phyloP scores from a whole-genome alignment of 2,113 vertebrate species.

The Arenaria interpres region DNA sequence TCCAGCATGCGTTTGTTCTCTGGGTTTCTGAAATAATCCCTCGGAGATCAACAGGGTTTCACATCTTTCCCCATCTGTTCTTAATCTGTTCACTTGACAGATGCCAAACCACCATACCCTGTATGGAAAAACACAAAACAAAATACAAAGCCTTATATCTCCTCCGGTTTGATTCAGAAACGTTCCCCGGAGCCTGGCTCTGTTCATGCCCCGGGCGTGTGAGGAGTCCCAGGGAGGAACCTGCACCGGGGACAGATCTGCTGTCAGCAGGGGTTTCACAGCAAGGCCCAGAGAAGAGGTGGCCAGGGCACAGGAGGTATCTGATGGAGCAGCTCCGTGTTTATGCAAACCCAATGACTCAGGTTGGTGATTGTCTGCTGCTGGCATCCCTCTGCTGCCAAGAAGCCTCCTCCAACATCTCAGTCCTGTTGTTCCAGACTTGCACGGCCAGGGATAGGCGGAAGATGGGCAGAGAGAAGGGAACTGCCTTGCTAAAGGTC shows the following conservation, averaged over 20 bases:
- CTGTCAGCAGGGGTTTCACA: neutral
- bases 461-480: neutral
- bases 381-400: slow-evolving; percentile 1
- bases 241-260: neutral
- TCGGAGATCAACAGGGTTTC: slow-evolving; percentile 44
- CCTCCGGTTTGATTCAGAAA: neutral
- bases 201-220: neutral
- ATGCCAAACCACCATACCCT: slow-evolving; percentile 61
- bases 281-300: neutral
- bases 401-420: neutral
- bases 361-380: neutral
- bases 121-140: slow-evolving; percentile 42
- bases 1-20: neutral
- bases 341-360: neutral
- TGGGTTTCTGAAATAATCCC: slow-evolving; percentile 45
- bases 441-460: neutral
- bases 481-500: neutral
- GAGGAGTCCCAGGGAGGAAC: neutral
- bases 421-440: neutral
- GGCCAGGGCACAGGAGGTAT: neutral
- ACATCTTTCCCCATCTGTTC: slow-evolving; percentile 66
- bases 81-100: slow-evolving; percentile 46
- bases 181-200: neutral
- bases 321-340: neutral
- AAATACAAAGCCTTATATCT: slow-evolving; percentile 16